These are phyloP conservation scores for Enteromius unitaeniatus DNA, from an alignment of 2,797 vertebrate species.

Conservation along the genomic window DNA sequence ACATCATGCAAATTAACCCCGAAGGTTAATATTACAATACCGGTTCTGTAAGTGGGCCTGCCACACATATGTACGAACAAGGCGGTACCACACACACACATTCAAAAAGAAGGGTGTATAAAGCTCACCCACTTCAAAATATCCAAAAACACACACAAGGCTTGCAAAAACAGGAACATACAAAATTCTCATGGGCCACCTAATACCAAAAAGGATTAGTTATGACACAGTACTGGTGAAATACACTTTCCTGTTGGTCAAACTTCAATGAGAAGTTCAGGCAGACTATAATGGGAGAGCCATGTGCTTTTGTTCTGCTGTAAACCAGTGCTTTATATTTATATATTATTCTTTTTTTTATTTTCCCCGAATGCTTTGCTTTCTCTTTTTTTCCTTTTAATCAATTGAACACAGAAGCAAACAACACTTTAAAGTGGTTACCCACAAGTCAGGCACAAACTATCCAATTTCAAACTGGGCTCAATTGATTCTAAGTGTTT, in stretches of 20 bases:
- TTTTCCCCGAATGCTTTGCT: conserved; percentile 26
- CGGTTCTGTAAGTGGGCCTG: conserved; percentile 5
- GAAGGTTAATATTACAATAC: not conserved
- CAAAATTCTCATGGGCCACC: not conserved
- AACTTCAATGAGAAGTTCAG: conserved; percentile 13
- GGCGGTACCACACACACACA: not conserved
- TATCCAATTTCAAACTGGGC: conserved; percentile 56
- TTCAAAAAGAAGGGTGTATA: not conserved
- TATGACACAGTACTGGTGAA: not conserved
- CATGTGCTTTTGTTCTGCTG: conserved; percentile 34
- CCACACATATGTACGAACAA: conserved; percentile 2
- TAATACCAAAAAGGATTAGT: conserved; percentile 1
- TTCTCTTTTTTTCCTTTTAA: conserved; percentile 20
- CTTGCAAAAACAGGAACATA: not conserved
- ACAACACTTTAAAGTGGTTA: conserved; percentile 59
- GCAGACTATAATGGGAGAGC: conserved; percentile 14
- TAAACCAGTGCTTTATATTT: conserved; percentile 51
- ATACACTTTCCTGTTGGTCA: not conserved
- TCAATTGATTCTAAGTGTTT: conserved; percentile 54
- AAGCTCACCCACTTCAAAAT: conserved; percentile 3
- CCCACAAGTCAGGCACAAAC: conserved; percentile 50
- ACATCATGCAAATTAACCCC: not conserved
- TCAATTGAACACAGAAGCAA: conserved; percentile 43
- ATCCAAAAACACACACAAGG: not conserved
- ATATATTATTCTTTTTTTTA: conserved; percentile 35